Base-by-base conservation (phyloP, 1,140 invertebrate species). In the Hylaeus volcanicus region DNA sequence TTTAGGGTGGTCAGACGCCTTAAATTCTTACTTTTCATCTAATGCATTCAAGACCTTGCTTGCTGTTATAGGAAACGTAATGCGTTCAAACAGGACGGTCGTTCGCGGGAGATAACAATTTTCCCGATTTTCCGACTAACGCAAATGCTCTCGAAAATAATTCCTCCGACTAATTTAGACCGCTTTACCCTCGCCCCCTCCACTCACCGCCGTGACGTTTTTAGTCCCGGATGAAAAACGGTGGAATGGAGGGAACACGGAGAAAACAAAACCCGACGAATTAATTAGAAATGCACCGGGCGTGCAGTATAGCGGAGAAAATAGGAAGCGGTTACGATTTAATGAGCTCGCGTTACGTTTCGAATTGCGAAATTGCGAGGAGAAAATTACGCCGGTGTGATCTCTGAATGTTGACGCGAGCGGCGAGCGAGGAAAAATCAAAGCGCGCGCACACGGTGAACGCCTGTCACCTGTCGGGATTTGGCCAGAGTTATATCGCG, bases 231-330 rank as follows among this genome's bases (percentile, higher is more conserved):
- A 56, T 8, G 41, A 26, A 60, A 26, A 61, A 53, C 48, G 5
- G 12, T 5, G 14, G 14, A 14, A n/a, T 3, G 5, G 1, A 2
- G 58, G 12, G n/a, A 15, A 51, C 26, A 41, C 60, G 5, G 64
- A 68, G 69, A 82, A 26, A 78, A 85, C 81, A 85, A 74, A 79
- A 65, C 41, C 1, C 43, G 51, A 77, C 48, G 71, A 85, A 86
- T 85, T 82, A 86, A 86, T 85, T 81, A 81, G 71, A 85, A 85
- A 78, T 53, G 60, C 43, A 78, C 63, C 69, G 60, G 26, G 26
- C 41, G 75, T 48, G 14, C 11, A 26, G n/a, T 37, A 39, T 5
- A 58, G 56, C 9, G 58, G 14, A 65, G 74, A 82, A 78, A 75
- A 78, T 81, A 76, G 58, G 60, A 60, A 74, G 74, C 61, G 70